Conservation (phyloP, 2,113 vertebrate genomes). For the Hystrix cristata region DNA sequence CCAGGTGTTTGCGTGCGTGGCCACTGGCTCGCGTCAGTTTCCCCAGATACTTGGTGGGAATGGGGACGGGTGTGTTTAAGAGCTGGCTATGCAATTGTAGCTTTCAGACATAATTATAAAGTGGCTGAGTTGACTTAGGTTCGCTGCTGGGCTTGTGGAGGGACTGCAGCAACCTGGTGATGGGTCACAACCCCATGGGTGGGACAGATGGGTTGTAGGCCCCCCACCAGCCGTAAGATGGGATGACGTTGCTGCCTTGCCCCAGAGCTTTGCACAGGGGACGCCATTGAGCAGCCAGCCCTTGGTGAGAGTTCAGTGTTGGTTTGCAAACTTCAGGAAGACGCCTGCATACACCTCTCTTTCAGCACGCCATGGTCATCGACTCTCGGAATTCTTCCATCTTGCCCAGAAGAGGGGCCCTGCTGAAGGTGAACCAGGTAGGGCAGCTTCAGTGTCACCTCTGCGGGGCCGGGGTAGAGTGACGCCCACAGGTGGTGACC, state of each 20-base stretch:
- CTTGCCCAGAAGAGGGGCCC: slow-evolving; percentile 93
- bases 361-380: slow-evolving; percentile 94
- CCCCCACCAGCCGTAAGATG: neutral
- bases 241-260: neutral
- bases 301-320: rapidly evolving
- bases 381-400: slow-evolving; percentile 97
- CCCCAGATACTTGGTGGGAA: rapidly evolving
- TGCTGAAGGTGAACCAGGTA: slow-evolving; percentile 98
- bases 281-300: rapidly evolving
- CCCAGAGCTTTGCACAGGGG: no score
- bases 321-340: rapidly evolving
- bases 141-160: neutral
- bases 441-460: rapidly evolving
- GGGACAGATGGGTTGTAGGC: no score
- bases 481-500: rapidly evolving
- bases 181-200: rapidly evolving
- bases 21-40: rapidly evolving
- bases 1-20: rapidly evolving
- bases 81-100: rapidly evolving
- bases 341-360: rapidly evolving
- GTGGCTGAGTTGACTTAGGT: rapidly evolving
- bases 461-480: no score
- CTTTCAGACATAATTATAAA: neutral
- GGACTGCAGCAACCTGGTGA: rapidly evolving
- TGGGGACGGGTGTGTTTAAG: rapidly evolving